Conservation (phyloP, 2,797 vertebrate genomes). For the Molothrus ater region DNA sequence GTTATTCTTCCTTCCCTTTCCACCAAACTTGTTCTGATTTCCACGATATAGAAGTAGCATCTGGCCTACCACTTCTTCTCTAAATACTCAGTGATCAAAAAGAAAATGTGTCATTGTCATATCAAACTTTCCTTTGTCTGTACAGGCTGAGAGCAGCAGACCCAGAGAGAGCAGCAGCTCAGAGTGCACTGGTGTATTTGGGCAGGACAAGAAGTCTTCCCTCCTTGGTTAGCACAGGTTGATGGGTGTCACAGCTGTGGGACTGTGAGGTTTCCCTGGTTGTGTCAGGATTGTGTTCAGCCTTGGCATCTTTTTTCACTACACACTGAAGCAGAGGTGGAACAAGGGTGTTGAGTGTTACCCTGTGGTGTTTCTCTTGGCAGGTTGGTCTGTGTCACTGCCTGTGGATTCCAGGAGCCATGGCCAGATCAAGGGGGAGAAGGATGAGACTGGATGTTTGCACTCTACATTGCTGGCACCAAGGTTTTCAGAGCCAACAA, state of each 20-base stretch:
- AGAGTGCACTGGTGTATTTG: neutral
- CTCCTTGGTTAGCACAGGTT: neutral
- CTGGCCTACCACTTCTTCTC: neutral
- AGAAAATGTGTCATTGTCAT: neutral
- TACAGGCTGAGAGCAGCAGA: neutral
- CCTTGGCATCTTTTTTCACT: neutral
- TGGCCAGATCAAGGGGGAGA: neutral
- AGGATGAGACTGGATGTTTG: neutral
- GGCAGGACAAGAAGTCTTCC: neutral
- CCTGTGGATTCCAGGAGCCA: rapidly evolving
- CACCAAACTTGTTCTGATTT: neutral
- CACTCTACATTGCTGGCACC: neutral
- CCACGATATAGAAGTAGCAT: neutral
- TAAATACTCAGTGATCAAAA: neutral
- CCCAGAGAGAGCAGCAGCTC: neutral
- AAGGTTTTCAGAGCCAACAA: neutral
- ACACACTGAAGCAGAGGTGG: neutral
- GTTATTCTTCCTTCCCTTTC: neutral
- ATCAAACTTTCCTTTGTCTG: neutral
- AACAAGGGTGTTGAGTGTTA: neutral
- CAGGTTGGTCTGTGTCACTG: neutral
- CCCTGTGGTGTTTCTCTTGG: neutral
- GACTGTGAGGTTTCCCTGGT: neutral
- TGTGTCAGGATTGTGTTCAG: neutral
- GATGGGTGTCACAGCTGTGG: neutral